A percentile compares a stretch with the other conserved stretches of the same genome.
Evolutionary conservation across 2,113 vertebrate species (phyloP).

Genomic region (Chloropsis hardwickii): DNA sequence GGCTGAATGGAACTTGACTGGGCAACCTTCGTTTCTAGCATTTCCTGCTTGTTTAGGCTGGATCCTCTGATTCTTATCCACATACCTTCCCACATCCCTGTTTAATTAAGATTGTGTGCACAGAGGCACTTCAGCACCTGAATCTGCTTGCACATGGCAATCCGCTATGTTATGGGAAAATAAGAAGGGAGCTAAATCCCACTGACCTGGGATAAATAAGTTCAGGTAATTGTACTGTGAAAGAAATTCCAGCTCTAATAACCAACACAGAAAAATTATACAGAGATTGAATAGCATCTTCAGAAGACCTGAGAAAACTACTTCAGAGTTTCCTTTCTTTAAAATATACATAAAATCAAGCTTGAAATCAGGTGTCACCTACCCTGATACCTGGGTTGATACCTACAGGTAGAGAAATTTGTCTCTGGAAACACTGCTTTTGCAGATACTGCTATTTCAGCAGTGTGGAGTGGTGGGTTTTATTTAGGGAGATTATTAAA

Average conservation of each 20-base stretch:
- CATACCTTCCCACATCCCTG: neutral
- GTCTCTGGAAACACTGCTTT: neutral
- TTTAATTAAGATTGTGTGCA: neutral
- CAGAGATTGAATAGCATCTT: neutral
- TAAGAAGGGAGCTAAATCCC: neutral
- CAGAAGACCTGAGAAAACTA: neutral
- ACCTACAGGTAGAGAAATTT: neutral
- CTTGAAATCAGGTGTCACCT: neutral
- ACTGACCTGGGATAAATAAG: neutral
- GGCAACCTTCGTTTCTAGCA: neutral
- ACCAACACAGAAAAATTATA: neutral
- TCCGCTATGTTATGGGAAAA: neutral
- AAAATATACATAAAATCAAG: neutral
- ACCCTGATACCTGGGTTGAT: neutral
- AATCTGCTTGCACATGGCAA: neutral
- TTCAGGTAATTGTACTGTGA: neutral
- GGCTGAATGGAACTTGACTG: neutral
- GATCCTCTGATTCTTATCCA: neutral
- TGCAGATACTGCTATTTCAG: neutral
- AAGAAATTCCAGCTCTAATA: neutral
- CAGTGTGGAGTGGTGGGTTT: neutral
- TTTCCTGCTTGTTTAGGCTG: neutral
- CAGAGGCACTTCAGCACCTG: neutral
- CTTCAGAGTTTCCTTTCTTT: neutral
- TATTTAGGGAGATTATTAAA: neutral